Evolutionary conservation across 2,113 vertebrate genomes (phyloP), one percentile per base, ranked within the genome.

Genomic region (Istiophorus platypterus): DNA sequence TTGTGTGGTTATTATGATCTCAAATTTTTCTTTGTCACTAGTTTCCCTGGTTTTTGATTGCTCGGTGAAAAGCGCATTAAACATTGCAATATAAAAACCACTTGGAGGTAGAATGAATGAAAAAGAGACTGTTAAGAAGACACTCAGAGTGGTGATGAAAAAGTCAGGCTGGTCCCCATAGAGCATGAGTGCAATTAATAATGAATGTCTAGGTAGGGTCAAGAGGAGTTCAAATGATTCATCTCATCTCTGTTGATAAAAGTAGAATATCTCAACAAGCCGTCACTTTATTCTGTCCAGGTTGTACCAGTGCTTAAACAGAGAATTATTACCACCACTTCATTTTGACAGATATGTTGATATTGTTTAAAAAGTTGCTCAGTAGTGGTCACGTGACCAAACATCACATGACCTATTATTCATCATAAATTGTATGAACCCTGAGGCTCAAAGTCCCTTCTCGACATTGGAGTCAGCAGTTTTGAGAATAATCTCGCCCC

Each of bases 161-260:
- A 83, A 86, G n/a, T 82, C 51, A 73, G 31, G 37, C n/a, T 10
- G 11, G 22, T 68, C 63, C 24, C 49, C 3, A 29, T 7, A 54
- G 27, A 75, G 41, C 65, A 42, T 39, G 22, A 37, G 31, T 54
- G 18, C 49, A 39, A 87, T 90, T 85, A 88, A 91, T 86, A 84
- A 86, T 88, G 20, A 39, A 89, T 81, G 26, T 65, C 56, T n/a
- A 37, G 20, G 15, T 11, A 67, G 58, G 84, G 88, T 84, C 80
- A 82, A 29, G 26, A 7, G 22, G 65, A 88, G 85, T 87, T 90
- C 75, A 92, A 51, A 68, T 39, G 59, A 70, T 81, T 85, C 7
- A 81, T 82, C 27, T 81, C 67, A 47, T 82, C 26, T 79, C 39
- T 9, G n/a, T 17, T 45, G 68, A 58, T 65, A 54, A 26, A 12